Base-by-base conservation (phyloP, 2,888 invertebrate species). In the Lacanobia wlatinum region DNA sequence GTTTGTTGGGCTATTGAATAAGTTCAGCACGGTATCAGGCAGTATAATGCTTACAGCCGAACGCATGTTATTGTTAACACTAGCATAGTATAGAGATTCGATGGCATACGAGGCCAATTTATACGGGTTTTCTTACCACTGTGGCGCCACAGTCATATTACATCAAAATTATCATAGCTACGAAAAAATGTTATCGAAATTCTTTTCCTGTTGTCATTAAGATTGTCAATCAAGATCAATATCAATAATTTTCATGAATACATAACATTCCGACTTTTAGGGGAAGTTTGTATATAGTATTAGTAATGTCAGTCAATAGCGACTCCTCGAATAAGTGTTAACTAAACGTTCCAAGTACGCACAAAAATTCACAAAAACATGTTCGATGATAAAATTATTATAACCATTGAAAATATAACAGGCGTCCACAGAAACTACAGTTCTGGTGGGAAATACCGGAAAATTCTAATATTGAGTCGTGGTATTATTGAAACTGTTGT, bases 381-480 rank as follows among this genome's bases (percentile, higher is more conserved):
- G 74, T 48, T 56, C 14, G 14, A 50, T 21, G 28, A 23, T 8
- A 34, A 74, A 34, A 21, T 56, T 8, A 74, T 73, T 21, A 50
- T 21, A 16, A 64, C 5, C 10, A 18, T 40, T 48, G 76, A 73
- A 67, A 73, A 46, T 18, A 59, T 66, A 23, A 59, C 65, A 58
- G 76, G 58, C 23, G 58, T 75, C n/a, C 16, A 76, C 18, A 73
- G 59, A 67, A 40, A 58, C 67, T 70, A 28, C 21, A 38, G 5
- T 40, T 21, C 48, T 48, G 10, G n/a, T 21, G n/a, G 70, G 5
- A 56, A 38, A 40, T 67, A 68, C 28, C 23, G 56, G 6, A 67
- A 70, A 70, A 7, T 21, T 28, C 18, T 70, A 10, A 67, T 68
- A 48, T n/a, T 67, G 56, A 48, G 10, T 50, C 68, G 68, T 48